Base-by-base conservation (phyloP, 92 coral and sea anemone species). In the Porites rus region DNA sequence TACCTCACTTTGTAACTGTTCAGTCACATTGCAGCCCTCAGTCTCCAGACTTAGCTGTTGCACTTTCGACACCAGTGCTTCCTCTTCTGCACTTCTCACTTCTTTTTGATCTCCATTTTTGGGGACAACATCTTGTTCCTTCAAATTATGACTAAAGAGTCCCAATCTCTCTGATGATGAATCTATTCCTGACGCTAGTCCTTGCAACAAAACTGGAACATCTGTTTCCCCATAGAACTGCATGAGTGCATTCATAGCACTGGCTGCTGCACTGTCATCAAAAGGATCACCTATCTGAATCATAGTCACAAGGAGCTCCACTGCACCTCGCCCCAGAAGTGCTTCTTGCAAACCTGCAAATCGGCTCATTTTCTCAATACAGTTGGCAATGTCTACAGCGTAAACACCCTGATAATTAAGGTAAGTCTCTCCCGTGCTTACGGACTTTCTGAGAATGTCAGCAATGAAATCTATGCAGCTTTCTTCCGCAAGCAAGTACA, bases 211-310 rank as follows among this genome's bases (percentile, higher is more conserved):
- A 9, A 77, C 81, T 77, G 81, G 81, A 4, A 24, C 81, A 77
- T 61, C 56, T 51, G 62, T 69, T 59, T 52, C 28, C 13, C 21
- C 64, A 8, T 67, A 19, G 75, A 2, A 20, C 21, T 25, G n/a
- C 51, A 80, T n/a, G 52, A 80, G 50, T 58, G 25, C 12, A 50
- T 80, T 66, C 76, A 68, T 51, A 68, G 85, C 85, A 10, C 76
- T 80, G 9, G 85, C 85, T 20, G 65, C 85, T 46, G 85, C 76
- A 1, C 51, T 18, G 24, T 80, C 85, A 20, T 80, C 85, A 50
- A 46, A 66, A 46, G 75, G 65, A 67, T 80, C 85, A n/a, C 85
- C 85, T 8, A 80, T 80, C 75, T 80, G 85, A 67, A 80, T 80
- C 85, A 80, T 80, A 4, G 76, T 51, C 6, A 80, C 85, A 11